Conservation (phyloP, 2,888 invertebrate species). For the Notocelia uddmanniana region DNA sequence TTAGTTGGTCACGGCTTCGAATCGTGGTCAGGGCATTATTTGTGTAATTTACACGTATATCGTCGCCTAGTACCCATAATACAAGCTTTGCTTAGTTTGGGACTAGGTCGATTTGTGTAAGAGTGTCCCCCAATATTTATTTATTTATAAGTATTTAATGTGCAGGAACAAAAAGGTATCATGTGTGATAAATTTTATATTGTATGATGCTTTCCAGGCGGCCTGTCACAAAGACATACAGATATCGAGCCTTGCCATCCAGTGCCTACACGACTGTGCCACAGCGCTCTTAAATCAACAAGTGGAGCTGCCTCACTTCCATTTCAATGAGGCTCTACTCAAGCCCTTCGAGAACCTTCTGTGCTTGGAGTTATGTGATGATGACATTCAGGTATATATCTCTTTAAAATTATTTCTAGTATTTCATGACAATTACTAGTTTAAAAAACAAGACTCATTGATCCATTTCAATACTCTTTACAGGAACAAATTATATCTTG, state of each 20-base stretch:
- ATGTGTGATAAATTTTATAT: not conserved
- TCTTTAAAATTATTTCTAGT: not conserved
- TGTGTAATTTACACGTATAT: too few relatives aligned
- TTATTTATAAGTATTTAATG: too few relatives aligned
- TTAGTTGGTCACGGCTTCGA: too few relatives aligned
- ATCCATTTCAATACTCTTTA: constrained; percentile 59
- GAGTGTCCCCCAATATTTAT: too few relatives aligned
- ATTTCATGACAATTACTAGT: not conserved
- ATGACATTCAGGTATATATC: constrained; percentile 93
- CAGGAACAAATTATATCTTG: constrained; percentile 97
- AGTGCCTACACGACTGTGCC: constrained; percentile 96
- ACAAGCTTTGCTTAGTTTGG: too few relatives aligned
- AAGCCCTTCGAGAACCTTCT: constrained; percentile 98
- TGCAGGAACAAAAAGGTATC: not conserved
- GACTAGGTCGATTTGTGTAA: too few relatives aligned
- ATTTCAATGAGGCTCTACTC: constrained; percentile 97
- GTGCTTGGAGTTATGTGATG: constrained; percentile 96
- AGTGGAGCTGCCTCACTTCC: constrained; percentile 96
- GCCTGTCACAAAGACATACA: constrained; percentile 96
- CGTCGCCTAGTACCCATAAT: too few relatives aligned
- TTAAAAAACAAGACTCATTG: not conserved
- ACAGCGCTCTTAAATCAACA: constrained; percentile 94
- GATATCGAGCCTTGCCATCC: constrained; percentile 96
- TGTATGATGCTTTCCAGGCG: constrained; percentile 84
- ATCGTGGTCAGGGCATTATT: too few relatives aligned